Evolutionary conservation across 2,797 vertebrate genomes (phyloP), one percentile per base, ranked within the genome.

Genomic region (Melanotaenia maccullochi): DNA sequence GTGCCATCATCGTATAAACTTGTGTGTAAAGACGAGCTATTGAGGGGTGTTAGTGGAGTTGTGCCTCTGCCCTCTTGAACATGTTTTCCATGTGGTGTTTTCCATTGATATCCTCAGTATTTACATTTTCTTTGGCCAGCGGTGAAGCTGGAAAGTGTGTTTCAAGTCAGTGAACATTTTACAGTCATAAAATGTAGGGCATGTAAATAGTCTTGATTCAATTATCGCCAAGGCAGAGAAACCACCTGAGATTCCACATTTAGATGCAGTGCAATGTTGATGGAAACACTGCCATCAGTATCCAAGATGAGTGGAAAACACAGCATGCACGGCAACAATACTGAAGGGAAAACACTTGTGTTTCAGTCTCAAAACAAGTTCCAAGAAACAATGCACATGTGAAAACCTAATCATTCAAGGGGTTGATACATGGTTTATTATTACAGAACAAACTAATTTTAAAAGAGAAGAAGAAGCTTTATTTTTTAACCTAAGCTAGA

Each of bases 141-240:
- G 60, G 74, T 25, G 57, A 83, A 79, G 79, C 86, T 90, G 89
- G 84, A 87, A 86, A 90, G 84, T 88, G 78, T 83, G 85, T 88
- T 91, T 91, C 90, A 91, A 91, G 86, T 91, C 87, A 90, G 79
- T 82, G 90, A 89, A 92, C 90, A 90, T 88, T 90, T 79, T 81
- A 88, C 79, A 82, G 87, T 85, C 89, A 84, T 84, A 90, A 84
- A 92, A 93, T 87, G 82, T 84, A 82, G 79, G 81, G 79, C 87
- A 82, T 69, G 80, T 84, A 90, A 92, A 90, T 87, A 91, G 70
- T 77, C 81, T 89, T 87, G 86, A 91, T 90, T 93, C 82, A 79
- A 80, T 92, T 89, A 82, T 62, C 22, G 66, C 71, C 67, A 68
- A 78, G 65, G 77, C 72, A 60, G 54, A 79, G 78, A 88, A 90